phyloP scores from a whole-genome alignment of 35 echinoderm and acorn worm species.

The Eucidaris tribuloides region DNA sequence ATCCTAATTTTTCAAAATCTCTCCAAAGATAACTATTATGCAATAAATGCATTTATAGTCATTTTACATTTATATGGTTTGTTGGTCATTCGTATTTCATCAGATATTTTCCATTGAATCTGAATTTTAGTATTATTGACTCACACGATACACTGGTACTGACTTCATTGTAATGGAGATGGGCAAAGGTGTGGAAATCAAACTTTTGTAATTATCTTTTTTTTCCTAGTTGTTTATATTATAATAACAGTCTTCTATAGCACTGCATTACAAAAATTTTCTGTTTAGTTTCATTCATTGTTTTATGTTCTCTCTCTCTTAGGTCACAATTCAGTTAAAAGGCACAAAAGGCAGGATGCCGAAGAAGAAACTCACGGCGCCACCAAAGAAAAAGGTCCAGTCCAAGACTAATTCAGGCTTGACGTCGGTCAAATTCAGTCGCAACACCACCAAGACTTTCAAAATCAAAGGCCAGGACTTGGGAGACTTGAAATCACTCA shows the following conservation, averaged over 20 bases:
- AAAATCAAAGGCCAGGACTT: conserved; percentile 85
- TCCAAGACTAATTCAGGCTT: conserved; percentile 78
- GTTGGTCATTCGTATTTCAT: too few relatives aligned
- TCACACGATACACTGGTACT: too few relatives aligned
- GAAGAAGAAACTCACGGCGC: conserved; percentile 75
- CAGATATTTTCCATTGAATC: too few relatives aligned
- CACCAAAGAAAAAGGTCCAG: conserved; percentile 46
- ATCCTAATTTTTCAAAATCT: too few relatives aligned
- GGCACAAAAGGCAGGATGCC: conserved; percentile 80
- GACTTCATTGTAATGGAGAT: too few relatives aligned
- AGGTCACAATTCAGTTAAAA: conserved; percentile 86
- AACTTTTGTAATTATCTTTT: not conserved
- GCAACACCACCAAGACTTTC: conserved; percentile 86
- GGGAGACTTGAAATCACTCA: conserved; percentile 63
- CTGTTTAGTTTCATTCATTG: not conserved
- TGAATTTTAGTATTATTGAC: too few relatives aligned
- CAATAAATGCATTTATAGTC: too few relatives aligned
- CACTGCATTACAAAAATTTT: not conserved
- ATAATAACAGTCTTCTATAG: not conserved
- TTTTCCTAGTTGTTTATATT: not conserved
- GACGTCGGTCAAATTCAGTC: conserved; percentile 70
- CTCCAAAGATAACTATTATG: too few relatives aligned
- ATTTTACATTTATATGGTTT: too few relatives aligned
- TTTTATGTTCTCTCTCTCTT: conserved; percentile 4
- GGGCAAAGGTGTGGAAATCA: too few relatives aligned